phyloP scores from a whole-genome alignment of 2,113 vertebrate genomes.

The Dasyurus viverrinus region DNA sequence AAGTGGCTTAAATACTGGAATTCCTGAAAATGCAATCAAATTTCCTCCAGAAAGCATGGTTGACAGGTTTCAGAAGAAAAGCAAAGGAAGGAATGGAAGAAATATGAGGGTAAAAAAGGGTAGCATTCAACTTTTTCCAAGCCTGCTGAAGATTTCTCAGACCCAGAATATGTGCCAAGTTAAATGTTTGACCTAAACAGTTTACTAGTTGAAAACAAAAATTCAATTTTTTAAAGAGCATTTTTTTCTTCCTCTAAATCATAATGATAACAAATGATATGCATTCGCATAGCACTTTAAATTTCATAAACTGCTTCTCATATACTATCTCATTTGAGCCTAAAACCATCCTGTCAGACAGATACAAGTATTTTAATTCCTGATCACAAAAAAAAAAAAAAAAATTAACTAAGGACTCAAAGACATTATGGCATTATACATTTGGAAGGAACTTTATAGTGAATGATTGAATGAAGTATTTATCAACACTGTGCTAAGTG shows the following conservation, averaged over 20 bases:
- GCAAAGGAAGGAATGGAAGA: neutral
- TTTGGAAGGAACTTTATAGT: no score
- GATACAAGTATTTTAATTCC: neutral
- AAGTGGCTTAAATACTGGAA: neutral
- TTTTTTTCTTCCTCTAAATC: neutral
- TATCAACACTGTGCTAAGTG: no score
- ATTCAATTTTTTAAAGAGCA: neutral
- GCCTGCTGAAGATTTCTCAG: neutral
- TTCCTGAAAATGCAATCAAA: neutral
- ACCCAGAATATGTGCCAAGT: neutral
- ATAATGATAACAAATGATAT: neutral
- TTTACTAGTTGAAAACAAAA: neutral
- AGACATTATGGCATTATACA: neutral
- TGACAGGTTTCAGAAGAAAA: neutral
- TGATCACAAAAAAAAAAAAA: neutral
- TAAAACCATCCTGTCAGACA: neutral
- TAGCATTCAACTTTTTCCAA: neutral
- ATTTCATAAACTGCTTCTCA: neutral
- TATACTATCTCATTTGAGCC: neutral
- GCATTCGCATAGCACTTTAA: neutral
- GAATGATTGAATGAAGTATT: no score
- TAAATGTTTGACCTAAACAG: neutral
- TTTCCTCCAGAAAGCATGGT: neutral
- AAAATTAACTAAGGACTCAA: neutral
- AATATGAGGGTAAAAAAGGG: neutral